phyloP scores from a whole-genome alignment of 1,140 invertebrate genomes.

The Sinella curviseta region DNA sequence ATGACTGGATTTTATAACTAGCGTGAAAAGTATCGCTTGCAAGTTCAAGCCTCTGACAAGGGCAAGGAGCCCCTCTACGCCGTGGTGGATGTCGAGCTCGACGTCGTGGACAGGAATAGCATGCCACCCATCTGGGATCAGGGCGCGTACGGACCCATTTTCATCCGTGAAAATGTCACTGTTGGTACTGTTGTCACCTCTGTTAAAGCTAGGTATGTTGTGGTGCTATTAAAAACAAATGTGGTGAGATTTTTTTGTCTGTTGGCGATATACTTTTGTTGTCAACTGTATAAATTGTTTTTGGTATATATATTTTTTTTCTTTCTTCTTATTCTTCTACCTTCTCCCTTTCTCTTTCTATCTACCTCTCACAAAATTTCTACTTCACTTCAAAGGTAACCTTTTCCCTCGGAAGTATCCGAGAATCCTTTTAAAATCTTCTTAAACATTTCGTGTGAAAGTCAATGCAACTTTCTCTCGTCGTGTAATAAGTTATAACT shows the following conservation, averaged over 20 bases:
- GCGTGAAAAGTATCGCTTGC: constrained; percentile 91
- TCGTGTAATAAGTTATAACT: too few species aligned
- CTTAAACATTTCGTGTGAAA: too few species aligned
- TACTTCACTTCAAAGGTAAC: too few species aligned
- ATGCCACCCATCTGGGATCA: constrained; percentile 94
- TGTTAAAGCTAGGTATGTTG: constrained; percentile 96
- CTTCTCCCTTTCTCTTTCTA: not conserved
- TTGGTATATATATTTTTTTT: constrained; percentile 38
- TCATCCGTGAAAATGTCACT: constrained; percentile 96
- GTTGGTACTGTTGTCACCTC: constrained; percentile 94
- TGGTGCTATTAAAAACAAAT: too few species aligned
- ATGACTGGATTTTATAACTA: constrained; percentile 57
- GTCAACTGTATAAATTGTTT: constrained; percentile 54
- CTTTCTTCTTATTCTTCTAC: too few species aligned
- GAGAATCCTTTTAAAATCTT: too few species aligned
- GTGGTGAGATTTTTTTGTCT: constrained; percentile 56
- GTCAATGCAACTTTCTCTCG: too few species aligned
- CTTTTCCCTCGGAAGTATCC: too few species aligned
- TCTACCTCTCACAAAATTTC: not conserved
- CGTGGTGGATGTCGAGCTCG: constrained; percentile 93
- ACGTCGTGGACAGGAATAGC: constrained; percentile 82
- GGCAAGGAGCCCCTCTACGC: constrained; percentile 79
- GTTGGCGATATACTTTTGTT: constrained; percentile 61
- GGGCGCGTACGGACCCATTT: constrained; percentile 89
- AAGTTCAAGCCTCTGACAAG: constrained; percentile 88